Base-by-base conservation (phyloP, 2,888 invertebrate species). In the Eueremaeus valkanovi region DNA sequence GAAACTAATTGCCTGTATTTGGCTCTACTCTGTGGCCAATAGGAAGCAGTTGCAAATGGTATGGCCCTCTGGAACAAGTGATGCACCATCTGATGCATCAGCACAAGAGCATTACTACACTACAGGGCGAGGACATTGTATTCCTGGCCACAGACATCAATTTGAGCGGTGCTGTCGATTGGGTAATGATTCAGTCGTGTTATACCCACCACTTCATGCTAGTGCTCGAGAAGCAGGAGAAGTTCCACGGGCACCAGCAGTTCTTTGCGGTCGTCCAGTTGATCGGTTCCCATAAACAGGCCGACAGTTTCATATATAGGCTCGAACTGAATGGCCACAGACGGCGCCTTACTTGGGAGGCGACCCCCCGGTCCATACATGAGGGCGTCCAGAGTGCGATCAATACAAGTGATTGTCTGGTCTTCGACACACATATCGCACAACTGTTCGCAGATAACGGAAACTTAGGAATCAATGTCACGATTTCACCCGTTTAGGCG, bases 191-290 rank as follows among this genome's bases (percentile, higher is more conserved):
- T 98, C 84, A 95, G 95, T 75, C 96, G 96, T 83, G 99, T 85
- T 99, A 98, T 84, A 95, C 95, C 75, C 96, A 96, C 83, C 95
- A 98, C 85, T 99, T 99, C 83, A 99, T 99, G 98, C 88, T 99
- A 79, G 98, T 99, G 45, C 87, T 99, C 73, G 99, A 99, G 84
- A 98, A 98, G 83, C 95, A 96, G 85, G 96, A 96, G 82, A 98
- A 98, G 83, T 94, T 91, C 84, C 96, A 98, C 86, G 96, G 94
- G 0, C 93, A 93, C 82, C 94, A 94, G 81, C 94, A 95, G 83
- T 95, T 95, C 84, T 95, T 94, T 86, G 99, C 99, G 29, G 97
- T 99, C 82, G 99, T 99, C 45, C 99, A 99, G 85, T 87, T 99
- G 72, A 99, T 99, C 84, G 99, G 99, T 33, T 95, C 97, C 68